Conservation (phyloP, 2,888 invertebrate species). For the Oeneis ivallda region DNA sequence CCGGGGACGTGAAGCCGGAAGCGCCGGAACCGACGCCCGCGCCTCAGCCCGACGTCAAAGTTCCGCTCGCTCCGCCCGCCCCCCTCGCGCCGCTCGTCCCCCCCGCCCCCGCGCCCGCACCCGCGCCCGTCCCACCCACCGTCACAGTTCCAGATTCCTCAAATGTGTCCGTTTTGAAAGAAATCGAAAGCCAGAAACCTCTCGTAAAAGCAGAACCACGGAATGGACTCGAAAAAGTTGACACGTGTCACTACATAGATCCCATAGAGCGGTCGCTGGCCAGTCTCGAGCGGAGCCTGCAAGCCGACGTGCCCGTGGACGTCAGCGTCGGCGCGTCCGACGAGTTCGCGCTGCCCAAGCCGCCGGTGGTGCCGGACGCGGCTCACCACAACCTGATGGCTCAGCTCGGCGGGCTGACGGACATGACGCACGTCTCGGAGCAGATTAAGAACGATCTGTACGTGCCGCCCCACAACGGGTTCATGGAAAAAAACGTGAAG, state of each 20-base stretch:
- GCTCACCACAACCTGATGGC: slow-evolving; percentile 73
- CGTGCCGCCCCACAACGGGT: slow-evolving; percentile 70
- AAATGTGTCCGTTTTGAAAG: slow-evolving; percentile 48
- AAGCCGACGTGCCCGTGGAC: slow-evolving; percentile 81
- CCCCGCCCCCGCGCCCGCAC: slow-evolving; percentile 55
- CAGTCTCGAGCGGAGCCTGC: slow-evolving; percentile 84
- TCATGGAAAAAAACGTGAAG: slow-evolving; percentile 59
- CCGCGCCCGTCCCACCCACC: slow-evolving; percentile 34
- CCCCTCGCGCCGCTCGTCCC: slow-evolving; percentile 24
- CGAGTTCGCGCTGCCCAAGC: slow-evolving; percentile 71
- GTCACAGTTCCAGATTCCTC: slow-evolving; percentile 47
- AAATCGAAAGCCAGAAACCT: slow-evolving; percentile 54
- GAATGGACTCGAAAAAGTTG: slow-evolving; percentile 73
- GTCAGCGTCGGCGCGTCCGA: slow-evolving; percentile 75
- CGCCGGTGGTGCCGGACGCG: slow-evolving; percentile 61
- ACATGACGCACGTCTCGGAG: slow-evolving; percentile 66
- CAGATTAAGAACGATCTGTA: slow-evolving; percentile 69
- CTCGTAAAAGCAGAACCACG: slow-evolving; percentile 60
- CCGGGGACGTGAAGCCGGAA: slow-evolving; percentile 49
- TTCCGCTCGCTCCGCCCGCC: slow-evolving; percentile 30
- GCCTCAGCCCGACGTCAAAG: slow-evolving; percentile 33
- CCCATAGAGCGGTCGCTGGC: slow-evolving; percentile 87
- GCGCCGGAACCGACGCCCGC: slow-evolving; percentile 46
- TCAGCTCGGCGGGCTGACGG: slow-evolving; percentile 68
- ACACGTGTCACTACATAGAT: slow-evolving; percentile 80